Base-by-base conservation (phyloP, 2,797 vertebrate genomes). In the Chelidonichthys spinosus region DNA sequence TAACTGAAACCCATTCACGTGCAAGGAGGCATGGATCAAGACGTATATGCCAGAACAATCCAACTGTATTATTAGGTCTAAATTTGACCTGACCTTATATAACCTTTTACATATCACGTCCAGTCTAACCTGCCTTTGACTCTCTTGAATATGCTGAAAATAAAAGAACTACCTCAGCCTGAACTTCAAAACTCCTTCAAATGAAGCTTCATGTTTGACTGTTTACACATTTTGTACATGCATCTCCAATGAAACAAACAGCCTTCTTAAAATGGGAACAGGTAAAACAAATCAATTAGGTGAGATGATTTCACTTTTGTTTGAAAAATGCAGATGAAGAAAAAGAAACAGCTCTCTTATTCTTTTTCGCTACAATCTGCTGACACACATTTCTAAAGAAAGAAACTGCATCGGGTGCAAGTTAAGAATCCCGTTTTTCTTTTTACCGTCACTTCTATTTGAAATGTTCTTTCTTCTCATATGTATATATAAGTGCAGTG, bases 161-260 rank as follows among this genome's bases (percentile, higher is more conserved):
- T 25, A 25, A 25, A 25, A 25, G 25, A 25, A 25, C 25, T 25
- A 25, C 25, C 25, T 25, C 25, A 25, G 25, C 25, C 25, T 25
- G 25, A 25, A 25, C 25, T 47, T 44, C 42, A 46, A 44, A 50
- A 43, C 9, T 50, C 9, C 15, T 58, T 64, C 49, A 6, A 66
- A 43, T 72, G 64, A 55, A 60, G 6, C 44, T 18, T 59, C 33
- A 35, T n/a, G 36, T 78, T 62, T 39, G 2, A 52, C 35, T 37
- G 15, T 61, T 62, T n/a, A 36, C 37, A 39, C 36, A 53, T 55
- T 32, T 69, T 32, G 14, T 8, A 52, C 15, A n/a, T 18, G 11
- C 65, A 7, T 17, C 32, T 33, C 18, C 37, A 11, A 33, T 3
- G 37, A 0, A 4, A 5, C n/a, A 69, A 70, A 64, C 3, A 10